Conservation (phyloP, 2,797 vertebrate genomes). For the Hipposideros larvatus region DNA sequence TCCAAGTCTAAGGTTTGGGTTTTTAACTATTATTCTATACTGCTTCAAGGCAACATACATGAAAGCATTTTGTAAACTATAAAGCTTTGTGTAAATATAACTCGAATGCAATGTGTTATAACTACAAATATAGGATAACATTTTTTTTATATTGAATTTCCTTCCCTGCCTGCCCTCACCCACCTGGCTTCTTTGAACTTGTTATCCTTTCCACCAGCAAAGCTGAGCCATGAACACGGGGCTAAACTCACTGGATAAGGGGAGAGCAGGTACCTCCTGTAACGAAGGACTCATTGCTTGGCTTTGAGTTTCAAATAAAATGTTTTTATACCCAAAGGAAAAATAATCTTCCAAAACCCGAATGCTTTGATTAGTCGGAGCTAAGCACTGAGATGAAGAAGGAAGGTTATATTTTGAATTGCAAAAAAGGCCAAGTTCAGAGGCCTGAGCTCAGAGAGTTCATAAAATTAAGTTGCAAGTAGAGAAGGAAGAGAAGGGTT, state of each 20-base stretch:
- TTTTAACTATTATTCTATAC: neutral
- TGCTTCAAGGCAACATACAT: neutral
- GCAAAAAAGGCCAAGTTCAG: neutral
- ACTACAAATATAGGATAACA: constrained; percentile 3
- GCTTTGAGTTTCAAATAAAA: constrained; percentile 64
- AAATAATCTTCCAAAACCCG: constrained; percentile 39
- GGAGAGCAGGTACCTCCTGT: neutral
- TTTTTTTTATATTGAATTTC: neutral
- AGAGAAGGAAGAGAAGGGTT: neutral
- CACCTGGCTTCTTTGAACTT: constrained; percentile 47
- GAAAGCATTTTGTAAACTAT: neutral
- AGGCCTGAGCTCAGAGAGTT: neutral
- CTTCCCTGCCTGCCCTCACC: neutral
- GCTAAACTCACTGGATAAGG: neutral
- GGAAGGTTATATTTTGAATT: constrained; percentile 28
- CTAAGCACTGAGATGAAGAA: constrained; percentile 7
- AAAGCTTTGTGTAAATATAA: neutral
- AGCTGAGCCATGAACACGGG: neutral
- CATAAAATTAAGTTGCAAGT: constrained; percentile 19
- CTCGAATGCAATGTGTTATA: neutral
- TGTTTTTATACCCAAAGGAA: constrained; percentile 33
- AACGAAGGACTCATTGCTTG: constrained; percentile 43
- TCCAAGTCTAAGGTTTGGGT: neutral
- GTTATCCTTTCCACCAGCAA: constrained; percentile 9
- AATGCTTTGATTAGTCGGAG: constrained; percentile 42